Evolutionary conservation across 2,888 invertebrate species (phyloP).

Genomic region (Archips xylosteana): DNA sequence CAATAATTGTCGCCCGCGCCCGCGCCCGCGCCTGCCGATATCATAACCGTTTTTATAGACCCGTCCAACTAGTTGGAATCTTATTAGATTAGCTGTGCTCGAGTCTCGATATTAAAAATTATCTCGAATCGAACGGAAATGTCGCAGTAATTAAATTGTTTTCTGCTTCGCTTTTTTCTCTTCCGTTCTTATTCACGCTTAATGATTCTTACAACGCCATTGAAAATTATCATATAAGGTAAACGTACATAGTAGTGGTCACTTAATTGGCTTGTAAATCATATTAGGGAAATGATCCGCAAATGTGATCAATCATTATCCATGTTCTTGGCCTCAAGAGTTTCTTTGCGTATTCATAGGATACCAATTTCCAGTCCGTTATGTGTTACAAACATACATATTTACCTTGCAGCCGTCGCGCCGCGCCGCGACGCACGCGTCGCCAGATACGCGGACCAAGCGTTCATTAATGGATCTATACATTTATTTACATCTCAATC

Average conservation of each 20-base stretch:
- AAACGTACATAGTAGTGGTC: constrained; percentile 20
- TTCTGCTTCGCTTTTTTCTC: constrained; percentile 67
- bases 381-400: constrained; percentile 8
- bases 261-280: constrained; percentile 34
- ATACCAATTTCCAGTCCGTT: constrained; percentile 15
- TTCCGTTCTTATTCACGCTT: constrained; percentile 68
- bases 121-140: constrained; percentile 72
- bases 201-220: constrained; percentile 63
- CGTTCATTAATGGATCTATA: constrained; percentile 67
- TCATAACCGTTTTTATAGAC: constrained; percentile 68
- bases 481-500: constrained; percentile 76
- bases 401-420: constrained; percentile 17
- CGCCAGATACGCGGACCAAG: constrained; percentile 46
- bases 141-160: constrained; percentile 72
- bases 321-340: constrained; percentile 9
- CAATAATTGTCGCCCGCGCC: constrained; percentile 62
- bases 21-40: constrained; percentile 49
- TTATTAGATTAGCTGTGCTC: constrained; percentile 69
- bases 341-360: constrained; percentile 23
- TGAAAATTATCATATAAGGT: constrained; percentile 51
- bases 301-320: constrained; percentile 24
- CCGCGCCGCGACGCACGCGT: constrained; percentile 35
- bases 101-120: constrained; percentile 67
- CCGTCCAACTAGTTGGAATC: constrained; percentile 64
- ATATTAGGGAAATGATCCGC: constrained; percentile 35